Conservation (phyloP, 1,140 invertebrate genomes). For the Hypsibius dujardini region DNA sequence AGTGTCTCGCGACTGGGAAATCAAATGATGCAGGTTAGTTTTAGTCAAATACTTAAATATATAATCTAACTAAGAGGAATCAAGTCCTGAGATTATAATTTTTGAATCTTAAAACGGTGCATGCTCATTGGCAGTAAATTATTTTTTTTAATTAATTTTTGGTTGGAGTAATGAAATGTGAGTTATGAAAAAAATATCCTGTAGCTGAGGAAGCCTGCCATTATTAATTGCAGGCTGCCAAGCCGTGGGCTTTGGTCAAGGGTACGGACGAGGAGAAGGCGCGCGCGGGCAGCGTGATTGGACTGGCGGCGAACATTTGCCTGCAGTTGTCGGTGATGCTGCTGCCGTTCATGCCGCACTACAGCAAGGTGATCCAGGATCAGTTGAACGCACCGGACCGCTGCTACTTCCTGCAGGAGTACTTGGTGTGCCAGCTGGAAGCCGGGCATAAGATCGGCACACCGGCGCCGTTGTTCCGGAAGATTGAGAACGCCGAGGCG, state of each 20-base stretch:
- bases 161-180: too few species aligned
- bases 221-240: constrained; percentile 42
- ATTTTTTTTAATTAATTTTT: too few species aligned
- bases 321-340: constrained; percentile 62
- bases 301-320: constrained; percentile 63
- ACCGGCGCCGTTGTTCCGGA: constrained; percentile 66
- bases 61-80: too few species aligned
- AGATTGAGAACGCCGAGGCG: constrained; percentile 55
- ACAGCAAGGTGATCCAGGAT: constrained; percentile 45
- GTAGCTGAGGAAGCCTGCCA: too few species aligned
- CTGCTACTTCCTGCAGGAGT: constrained; percentile 39
- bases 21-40: constrained; percentile 58
- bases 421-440: constrained; percentile 47
- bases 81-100: too few species aligned
- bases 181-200: too few species aligned
- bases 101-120: too few species aligned
- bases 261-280: constrained; percentile 52
- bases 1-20: constrained; percentile 78
- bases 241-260: constrained; percentile 88
- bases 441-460: constrained; percentile 73
- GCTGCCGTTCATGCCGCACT: constrained; percentile 77
- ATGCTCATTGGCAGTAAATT: too few species aligned
- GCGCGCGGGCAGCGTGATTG: constrained; percentile 64
- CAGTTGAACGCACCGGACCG: constrained; percentile 48
- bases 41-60: too few species aligned